These are phyloP conservation scores for Menura novaehollandiae DNA, from an alignment of 2,113 vertebrate species.

Conservation along the genomic window DNA sequence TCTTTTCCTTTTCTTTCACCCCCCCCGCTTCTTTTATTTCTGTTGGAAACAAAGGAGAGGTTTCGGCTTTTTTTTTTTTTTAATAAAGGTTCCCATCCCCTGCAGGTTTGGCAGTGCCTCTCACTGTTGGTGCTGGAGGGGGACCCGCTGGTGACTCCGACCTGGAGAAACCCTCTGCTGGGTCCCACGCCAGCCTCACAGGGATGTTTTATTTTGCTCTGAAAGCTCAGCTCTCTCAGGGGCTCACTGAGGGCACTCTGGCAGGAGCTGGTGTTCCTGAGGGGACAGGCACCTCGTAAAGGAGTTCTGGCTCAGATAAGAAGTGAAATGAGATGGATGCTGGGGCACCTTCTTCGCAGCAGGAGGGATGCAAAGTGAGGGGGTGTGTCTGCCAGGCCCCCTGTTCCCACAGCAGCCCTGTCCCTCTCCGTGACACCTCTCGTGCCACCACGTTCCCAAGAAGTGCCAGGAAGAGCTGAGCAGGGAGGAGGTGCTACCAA, in stretches of 20 bases:
- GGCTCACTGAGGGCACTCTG: background rate
- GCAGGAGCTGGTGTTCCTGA: background rate
- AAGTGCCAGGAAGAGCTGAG: background rate
- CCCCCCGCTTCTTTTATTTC: background rate
- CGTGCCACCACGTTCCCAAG: rapidly evolving
- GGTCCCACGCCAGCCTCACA: background rate
- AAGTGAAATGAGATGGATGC: background rate
- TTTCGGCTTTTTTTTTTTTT: background rate
- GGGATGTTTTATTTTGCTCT: background rate
- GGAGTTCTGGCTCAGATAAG: background rate
- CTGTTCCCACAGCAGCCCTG: background rate
- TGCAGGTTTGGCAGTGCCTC: background rate
- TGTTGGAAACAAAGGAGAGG: background rate
- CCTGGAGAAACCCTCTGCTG: background rate
- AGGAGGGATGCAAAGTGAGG: background rate
- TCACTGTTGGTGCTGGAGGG: background rate
- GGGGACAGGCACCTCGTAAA: background rate
- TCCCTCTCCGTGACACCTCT: background rate
- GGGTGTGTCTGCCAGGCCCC: background rate
- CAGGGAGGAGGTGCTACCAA: constrained; percentile 30
- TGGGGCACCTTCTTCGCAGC: background rate
- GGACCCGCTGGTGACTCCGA: rapidly evolving
- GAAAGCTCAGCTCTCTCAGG: background rate
- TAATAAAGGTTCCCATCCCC: background rate
- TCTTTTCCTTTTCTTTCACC: background rate